Evolutionary conservation across 2,888 invertebrate genomes (phyloP).

Genomic region (Lasioglossum morio): DNA sequence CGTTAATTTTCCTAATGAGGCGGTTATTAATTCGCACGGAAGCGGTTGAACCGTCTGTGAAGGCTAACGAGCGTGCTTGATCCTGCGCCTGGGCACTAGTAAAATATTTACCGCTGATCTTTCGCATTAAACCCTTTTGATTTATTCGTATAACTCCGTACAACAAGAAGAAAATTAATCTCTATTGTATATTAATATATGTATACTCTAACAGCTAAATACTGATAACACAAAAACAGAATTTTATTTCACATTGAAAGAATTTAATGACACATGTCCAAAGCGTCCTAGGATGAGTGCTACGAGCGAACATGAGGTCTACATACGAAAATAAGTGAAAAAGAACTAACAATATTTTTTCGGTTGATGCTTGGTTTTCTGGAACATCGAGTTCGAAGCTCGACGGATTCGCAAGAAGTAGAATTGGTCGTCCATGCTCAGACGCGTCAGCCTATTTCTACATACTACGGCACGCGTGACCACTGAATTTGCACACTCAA

Average conservation of each 20-base stretch:
- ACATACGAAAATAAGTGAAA: too few species aligned
- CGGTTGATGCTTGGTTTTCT: not conserved
- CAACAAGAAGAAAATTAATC: not conserved
- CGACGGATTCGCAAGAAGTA: not conserved
- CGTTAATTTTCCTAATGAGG: constrained; percentile 16
- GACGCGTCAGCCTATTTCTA: not conserved
- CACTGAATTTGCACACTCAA: too few species aligned
- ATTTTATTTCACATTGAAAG: too few species aligned
- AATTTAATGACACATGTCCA: not conserved
- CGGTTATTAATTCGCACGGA: not conserved
- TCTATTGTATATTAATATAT: too few species aligned
- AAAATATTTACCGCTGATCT: not conserved
- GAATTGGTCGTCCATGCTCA: not conserved
- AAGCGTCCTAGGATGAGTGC: too few species aligned
- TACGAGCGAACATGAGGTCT: too few species aligned
- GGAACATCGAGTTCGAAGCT: not conserved
- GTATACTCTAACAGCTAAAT: too few species aligned
- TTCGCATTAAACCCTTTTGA: not conserved
- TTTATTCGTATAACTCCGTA: not conserved
- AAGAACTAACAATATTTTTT: too few species aligned
- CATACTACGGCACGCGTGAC: too few species aligned
- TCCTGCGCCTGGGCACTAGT: not conserved
- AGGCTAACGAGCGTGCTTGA: not conserved
- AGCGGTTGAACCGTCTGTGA: not conserved
- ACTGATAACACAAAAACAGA: not conserved